A percentile compares a stretch with the other conserved stretches of the same genome.
These are phyloP conservation scores for Tyria jacobaeae DNA, from an alignment of 2,888 invertebrate genomes.

Conservation along the genomic window DNA sequence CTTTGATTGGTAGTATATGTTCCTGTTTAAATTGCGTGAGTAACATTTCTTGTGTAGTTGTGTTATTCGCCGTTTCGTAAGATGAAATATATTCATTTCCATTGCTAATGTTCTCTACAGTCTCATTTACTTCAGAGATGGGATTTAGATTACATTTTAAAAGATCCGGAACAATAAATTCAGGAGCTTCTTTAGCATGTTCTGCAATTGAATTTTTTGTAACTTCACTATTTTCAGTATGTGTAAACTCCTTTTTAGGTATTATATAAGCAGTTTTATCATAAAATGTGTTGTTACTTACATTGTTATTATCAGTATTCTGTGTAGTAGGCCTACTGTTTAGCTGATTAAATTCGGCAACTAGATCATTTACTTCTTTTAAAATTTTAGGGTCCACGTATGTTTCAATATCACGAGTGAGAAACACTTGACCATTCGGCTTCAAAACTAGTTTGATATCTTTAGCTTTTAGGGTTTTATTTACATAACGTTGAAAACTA, in stretches of 20 bases:
- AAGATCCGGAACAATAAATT: not conserved
- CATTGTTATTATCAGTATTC: not conserved
- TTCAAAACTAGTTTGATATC: slow-evolving; percentile 53
- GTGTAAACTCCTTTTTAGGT: not conserved
- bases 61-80: no score
- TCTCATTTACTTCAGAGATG: no score
- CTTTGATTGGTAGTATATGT: not conserved
- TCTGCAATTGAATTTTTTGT: not conserved
- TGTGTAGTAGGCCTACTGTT: not conserved
- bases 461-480: slow-evolving; percentile 41
- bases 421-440: slow-evolving; percentile 55
- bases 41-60: not conserved
- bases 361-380: not conserved
- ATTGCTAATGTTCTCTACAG: no score
- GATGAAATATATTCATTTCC: no score
- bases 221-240: not conserved
- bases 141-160: not conserved
- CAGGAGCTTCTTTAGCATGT: not conserved
- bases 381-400: slow-evolving; percentile 32
- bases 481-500: slow-evolving; percentile 18
- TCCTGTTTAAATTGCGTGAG: not conserved
- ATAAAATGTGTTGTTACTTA: not conserved
- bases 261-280: not conserved
- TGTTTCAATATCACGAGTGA: slow-evolving; percentile 49
- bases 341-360: slow-evolving; percentile 7